phyloP scores from a whole-genome alignment of 2,888 invertebrate genomes.

The Cataglyphis rosenhaueri region DNA sequence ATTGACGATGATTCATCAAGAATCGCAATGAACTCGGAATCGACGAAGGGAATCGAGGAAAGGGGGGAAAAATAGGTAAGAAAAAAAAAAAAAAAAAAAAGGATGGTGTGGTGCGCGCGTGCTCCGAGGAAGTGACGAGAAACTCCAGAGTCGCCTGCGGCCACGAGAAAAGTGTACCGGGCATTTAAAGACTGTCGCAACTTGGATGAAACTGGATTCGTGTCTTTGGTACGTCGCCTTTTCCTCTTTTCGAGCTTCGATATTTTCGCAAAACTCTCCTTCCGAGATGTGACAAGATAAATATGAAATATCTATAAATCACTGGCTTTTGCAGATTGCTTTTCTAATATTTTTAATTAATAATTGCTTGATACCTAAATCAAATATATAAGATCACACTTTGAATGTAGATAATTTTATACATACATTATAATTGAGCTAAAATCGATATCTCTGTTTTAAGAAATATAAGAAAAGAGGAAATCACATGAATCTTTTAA shows the following conservation, averaged over 20 bases:
- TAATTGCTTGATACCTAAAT: neutral
- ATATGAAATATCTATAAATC: conserved; percentile 3
- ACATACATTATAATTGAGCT: neutral
- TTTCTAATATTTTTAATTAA: neutral
- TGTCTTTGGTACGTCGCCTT: conserved; percentile 61
- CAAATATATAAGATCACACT: neutral
- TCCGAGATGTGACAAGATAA: conserved; percentile 26
- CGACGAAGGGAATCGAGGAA: conserved; percentile 26
- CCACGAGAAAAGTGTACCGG: conserved; percentile 48
- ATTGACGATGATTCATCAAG: conserved; percentile 56
- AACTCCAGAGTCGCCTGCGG: conserved; percentile 29
- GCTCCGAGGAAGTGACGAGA: conserved; percentile 42
- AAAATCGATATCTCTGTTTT: neutral
- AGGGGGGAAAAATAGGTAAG: conserved; percentile 3
- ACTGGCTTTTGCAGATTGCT: neutral
- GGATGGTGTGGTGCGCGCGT: conserved; percentile 46
- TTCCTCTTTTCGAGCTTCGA: conserved; percentile 26
- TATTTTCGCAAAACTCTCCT: conserved; percentile 36
- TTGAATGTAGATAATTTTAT: neutral
- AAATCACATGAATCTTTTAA: neutral
- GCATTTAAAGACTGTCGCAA: conserved; percentile 51
- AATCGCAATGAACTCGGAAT: conserved; percentile 50
- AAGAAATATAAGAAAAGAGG: neutral
- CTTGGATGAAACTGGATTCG: conserved; percentile 48
- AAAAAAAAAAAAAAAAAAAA: conserved; percentile 45